phyloP scores from a whole-genome alignment of 1,140 invertebrate species.

The Agrypnia vestita region DNA sequence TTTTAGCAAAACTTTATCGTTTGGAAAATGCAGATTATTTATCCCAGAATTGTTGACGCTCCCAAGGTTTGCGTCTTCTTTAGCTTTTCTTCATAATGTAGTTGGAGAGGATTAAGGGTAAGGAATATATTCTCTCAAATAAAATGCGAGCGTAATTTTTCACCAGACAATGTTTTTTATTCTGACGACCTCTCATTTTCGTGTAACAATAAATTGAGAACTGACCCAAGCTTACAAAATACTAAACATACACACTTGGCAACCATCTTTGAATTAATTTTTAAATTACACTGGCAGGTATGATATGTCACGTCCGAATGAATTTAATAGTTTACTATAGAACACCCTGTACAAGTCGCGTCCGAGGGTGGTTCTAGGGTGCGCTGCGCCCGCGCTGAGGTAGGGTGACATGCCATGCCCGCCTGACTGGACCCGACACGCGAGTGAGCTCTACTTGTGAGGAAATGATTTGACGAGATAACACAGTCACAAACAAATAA shows the following conservation, averaged over 20 bases:
- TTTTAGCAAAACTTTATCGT: too few relatives aligned
- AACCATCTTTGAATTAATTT: slow-evolving; percentile 58
- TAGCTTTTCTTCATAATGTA: too few relatives aligned
- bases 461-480: slow-evolving; percentile 53
- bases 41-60: too few relatives aligned
- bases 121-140: slow-evolving; percentile 38
- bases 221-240: slow-evolving; percentile 62
- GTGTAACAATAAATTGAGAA: slow-evolving; percentile 61
- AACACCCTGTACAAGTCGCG: slow-evolving; percentile 43
- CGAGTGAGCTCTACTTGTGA: slow-evolving; percentile 36
- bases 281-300: slow-evolving; percentile 59
- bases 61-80: too few relatives aligned
- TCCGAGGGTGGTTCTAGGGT: neutral
- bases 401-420: slow-evolving; percentile 55
- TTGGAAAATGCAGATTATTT: too few relatives aligned
- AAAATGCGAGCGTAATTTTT: slow-evolving; percentile 57
- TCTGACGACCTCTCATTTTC: slow-evolving; percentile 60
- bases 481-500: slow-evolving; percentile 56
- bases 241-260: slow-evolving; percentile 62
- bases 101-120: neutral
- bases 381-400: slow-evolving; percentile 10
- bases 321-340: slow-evolving; percentile 37
- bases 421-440: slow-evolving; percentile 49
- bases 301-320: slow-evolving; percentile 58
- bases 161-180: slow-evolving; percentile 61